Base-by-base conservation (phyloP, 1,140 invertebrate genomes). In the Ericerus pela region DNA sequence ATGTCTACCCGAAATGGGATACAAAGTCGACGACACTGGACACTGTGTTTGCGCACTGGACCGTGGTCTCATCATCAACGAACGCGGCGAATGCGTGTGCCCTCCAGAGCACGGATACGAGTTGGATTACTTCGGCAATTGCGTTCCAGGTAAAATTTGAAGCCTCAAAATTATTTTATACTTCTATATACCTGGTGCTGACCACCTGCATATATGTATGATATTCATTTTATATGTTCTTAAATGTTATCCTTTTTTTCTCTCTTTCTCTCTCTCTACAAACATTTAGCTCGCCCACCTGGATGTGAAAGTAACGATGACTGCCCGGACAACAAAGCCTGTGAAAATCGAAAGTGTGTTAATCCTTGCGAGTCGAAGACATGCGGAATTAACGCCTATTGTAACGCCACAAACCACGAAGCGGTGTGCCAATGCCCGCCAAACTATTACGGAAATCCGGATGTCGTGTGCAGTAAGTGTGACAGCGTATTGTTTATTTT, bases 31-130 rank as follows among this genome's bases (percentile, higher is more conserved):
- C 59, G 76, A 80, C 28, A 73, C 79, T 43, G 86, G 86, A 6
- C 77, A 79, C 16, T 91, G 87, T 61, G 79, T 88, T 0, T 91
- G 87, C 63, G 84, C 81, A 31, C 64, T 84, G 4, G 80, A 82
- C 54, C 77, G 80, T 56, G 85, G 85, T 20, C 76, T 84, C 61
- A 79, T 81, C 11, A 78, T 83, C 28, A 81, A 84, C 56, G 82
- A 83, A 38, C 72, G 79, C 18, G 82, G 82, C n/a, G 76, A 76
- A 54, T 94, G 89, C 66, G 77, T 83, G 4, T 88, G 85, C 66
- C 81, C 82, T 1, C 70, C 71, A 1, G 76, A 81, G 55, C 75
- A 79, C 59, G 84, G 84, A 27, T 88, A 85, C 62, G 69, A 70
- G 18, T 67, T 85, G 1, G 79, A 83, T 29, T 60, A 66, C 0